phyloP scores from a whole-genome alignment of 2,888 invertebrate species.

The Drosophila greeni region DNA sequence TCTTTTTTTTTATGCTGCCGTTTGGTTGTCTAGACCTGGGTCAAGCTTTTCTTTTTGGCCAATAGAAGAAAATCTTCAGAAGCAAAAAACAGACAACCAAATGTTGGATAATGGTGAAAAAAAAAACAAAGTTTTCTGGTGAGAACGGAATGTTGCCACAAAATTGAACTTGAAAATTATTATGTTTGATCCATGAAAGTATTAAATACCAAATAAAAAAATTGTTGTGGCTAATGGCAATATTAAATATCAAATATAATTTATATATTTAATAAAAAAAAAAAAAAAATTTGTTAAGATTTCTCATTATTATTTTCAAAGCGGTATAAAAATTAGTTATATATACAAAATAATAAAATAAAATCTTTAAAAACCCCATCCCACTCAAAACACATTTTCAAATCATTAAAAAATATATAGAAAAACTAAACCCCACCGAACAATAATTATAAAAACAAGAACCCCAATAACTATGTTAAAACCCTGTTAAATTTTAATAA shows the following conservation, averaged over 20 bases:
- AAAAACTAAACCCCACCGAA: too few relatives aligned
- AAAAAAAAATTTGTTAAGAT: too few relatives aligned
- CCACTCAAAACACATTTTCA: too few relatives aligned
- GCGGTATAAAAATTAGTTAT: too few relatives aligned
- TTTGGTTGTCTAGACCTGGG: conserved; percentile 57
- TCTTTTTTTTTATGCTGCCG: conserved; percentile 4
- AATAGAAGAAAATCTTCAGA: conserved; percentile 10
- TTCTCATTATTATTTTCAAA: too few relatives aligned
- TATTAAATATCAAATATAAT: too few relatives aligned
- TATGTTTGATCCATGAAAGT: too few relatives aligned
- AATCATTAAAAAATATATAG: background rate
- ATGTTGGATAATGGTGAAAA: background rate
- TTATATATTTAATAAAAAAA: too few relatives aligned
- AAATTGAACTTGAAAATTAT: background rate
- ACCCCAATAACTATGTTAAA: background rate
- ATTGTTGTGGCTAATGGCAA: too few relatives aligned
- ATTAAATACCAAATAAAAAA: too few relatives aligned
- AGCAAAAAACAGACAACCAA: conserved; percentile 11
- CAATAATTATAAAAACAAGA: background rate
- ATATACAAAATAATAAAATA: too few relatives aligned
- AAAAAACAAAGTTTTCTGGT: background rate
- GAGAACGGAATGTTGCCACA: background rate
- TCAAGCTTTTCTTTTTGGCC: conserved; percentile 52
- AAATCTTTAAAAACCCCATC: too few relatives aligned
- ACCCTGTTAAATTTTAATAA: background rate